Percentiles rank a stretch among this genome's conserved stretches.
phyloP scores from a whole-genome alignment of 2,113 vertebrate genomes.

The Callionymus lyra region DNA sequence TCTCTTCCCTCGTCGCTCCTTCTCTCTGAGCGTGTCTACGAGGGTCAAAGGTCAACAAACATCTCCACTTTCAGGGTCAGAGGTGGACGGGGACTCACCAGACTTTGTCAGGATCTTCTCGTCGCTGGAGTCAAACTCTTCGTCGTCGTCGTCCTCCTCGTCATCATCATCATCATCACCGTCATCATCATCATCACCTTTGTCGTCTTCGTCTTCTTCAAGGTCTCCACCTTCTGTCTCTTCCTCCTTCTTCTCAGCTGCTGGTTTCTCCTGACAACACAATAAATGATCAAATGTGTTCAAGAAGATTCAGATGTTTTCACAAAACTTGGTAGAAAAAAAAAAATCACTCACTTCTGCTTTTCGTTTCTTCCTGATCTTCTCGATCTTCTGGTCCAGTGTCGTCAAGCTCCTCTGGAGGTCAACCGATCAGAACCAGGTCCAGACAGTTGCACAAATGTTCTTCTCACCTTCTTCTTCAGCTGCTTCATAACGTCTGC shows the following conservation, averaged over 20 bases:
- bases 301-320: no score
- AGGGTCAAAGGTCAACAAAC: not conserved
- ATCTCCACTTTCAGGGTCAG: no score
- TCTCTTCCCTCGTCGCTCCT: slow-evolving; percentile 63
- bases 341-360: slow-evolving; percentile 61
- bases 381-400: slow-evolving; percentile 92
- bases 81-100: slow-evolving; percentile 55
- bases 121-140: slow-evolving; percentile 75
- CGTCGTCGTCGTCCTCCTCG: slow-evolving; percentile 38
- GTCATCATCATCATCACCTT: slow-evolving; percentile 29
- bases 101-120: slow-evolving; percentile 82
- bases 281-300: no score
- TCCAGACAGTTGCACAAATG: not conserved
- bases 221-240: slow-evolving; percentile 14
- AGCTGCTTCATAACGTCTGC: slow-evolving; percentile 79
- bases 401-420: slow-evolving; percentile 78
- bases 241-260: slow-evolving; percentile 10
- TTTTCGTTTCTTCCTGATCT: slow-evolving; percentile 82
- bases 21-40: slow-evolving; percentile 81
- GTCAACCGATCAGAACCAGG: not conserved
- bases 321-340: not conserved
- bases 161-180: slow-evolving; percentile 56
- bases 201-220: slow-evolving; percentile 27
- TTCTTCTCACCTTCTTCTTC: slow-evolving; percentile 73
- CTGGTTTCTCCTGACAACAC: slow-evolving; percentile 67